Conservation (phyloP, 2,888 invertebrate species). For the Lasius fuliginosus region DNA sequence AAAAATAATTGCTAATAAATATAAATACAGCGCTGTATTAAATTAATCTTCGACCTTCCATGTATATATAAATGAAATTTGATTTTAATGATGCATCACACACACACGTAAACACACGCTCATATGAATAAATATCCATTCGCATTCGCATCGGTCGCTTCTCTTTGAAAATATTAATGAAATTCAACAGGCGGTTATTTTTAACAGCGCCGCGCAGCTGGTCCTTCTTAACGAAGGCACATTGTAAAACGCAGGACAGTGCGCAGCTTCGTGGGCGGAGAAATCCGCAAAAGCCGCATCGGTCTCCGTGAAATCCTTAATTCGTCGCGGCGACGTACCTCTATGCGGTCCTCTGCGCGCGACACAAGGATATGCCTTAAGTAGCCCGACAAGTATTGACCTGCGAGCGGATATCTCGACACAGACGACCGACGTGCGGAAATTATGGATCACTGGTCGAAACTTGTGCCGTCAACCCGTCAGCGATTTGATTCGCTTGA, state of each 20-base stretch:
- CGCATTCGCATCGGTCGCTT: background rate
- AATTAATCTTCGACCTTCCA: background rate
- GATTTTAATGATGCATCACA: background rate
- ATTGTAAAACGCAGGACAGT: constrained; percentile 82
- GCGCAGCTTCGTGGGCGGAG: constrained; percentile 83
- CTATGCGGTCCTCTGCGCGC: constrained; percentile 80
- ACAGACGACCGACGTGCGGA: background rate
- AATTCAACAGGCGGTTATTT: constrained; percentile 68
- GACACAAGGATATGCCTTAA: constrained; percentile 77
- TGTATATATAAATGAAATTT: background rate
- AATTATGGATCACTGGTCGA: constrained; percentile 56
- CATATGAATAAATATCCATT: background rate
- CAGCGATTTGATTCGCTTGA: constrained; percentile 81
- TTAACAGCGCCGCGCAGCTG: constrained; percentile 70
- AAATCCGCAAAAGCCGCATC: constrained; percentile 85
- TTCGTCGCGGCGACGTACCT: constrained; percentile 84
- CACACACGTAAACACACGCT: background rate
- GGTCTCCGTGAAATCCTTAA: constrained; percentile 85
- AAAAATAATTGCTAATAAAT: background rate
- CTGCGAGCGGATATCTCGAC: background rate
- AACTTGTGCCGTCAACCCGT: constrained; percentile 69
- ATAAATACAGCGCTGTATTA: background rate
- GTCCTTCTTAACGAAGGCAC: constrained; percentile 83
- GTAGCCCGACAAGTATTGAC: constrained; percentile 79
- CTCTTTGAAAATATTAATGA: constrained; percentile 66